These are phyloP conservation scores for Rhodeus uyekii DNA, from an alignment of 2,797 vertebrate genomes.

Conservation along the genomic window DNA sequence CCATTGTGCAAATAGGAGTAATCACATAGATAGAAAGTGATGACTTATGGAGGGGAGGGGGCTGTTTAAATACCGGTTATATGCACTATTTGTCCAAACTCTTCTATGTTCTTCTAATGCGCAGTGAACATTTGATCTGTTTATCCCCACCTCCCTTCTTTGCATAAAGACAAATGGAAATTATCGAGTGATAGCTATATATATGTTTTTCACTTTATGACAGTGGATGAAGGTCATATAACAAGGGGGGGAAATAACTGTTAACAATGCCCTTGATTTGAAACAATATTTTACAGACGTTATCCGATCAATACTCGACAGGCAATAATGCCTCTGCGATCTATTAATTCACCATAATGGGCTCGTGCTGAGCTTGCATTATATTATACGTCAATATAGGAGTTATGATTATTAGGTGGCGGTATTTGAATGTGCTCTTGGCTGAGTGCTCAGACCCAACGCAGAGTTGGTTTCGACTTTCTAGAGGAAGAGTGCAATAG, in stretches of 20 bases:
- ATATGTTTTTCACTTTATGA: conserved; percentile 75
- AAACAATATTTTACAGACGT: conserved; percentile 89
- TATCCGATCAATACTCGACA: conserved; percentile 87
- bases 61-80: conserved; percentile 6
- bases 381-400: conserved; percentile 82
- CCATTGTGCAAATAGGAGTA: conserved; percentile 5
- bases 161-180: conserved; percentile 77
- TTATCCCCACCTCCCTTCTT: conserved; percentile 63
- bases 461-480: conserved; percentile 34
- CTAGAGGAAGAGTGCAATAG: conserved; percentile 21
- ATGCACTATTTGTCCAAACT: conserved; percentile 51
- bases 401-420: conserved; percentile 77
- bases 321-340: conserved; percentile 87
- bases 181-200: conserved; percentile 71
- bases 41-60: conserved; percentile 40
- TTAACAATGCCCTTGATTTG: conserved; percentile 87
- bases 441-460: conserved; percentile 67
- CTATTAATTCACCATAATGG: conserved; percentile 93
- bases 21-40: conserved; percentile 43
- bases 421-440: conserved; percentile 78
- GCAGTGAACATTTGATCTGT: conserved; percentile 62
- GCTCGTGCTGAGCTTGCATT: conserved; percentile 81
- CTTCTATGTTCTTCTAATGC: conserved; percentile 57
- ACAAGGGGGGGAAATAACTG: conserved; percentile 62
- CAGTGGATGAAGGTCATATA: conserved; percentile 87